A percentile compares a stretch with the other conserved stretches of the same genome.
Conservation (phyloP, 2,888 invertebrate species). For the Drosophila mimica region DNA sequence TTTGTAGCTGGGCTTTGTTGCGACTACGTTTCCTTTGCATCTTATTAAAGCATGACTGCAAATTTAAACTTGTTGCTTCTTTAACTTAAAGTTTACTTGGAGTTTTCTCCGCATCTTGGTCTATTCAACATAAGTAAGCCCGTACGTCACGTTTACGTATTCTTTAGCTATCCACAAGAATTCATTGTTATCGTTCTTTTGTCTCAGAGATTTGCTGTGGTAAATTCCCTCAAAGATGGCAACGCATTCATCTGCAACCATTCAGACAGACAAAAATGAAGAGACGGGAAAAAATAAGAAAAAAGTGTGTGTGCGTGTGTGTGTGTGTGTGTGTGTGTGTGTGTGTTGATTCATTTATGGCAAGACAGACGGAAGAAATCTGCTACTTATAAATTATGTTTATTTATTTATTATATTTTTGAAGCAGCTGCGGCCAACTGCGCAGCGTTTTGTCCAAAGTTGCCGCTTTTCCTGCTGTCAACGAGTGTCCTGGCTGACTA, state of each 20-base stretch:
- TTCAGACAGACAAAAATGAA: slow-evolving; percentile 49
- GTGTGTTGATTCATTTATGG: slow-evolving; percentile 71
- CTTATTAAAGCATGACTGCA: neutral
- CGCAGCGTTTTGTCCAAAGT: slow-evolving; percentile 66
- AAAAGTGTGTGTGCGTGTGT: neutral
- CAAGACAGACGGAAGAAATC: slow-evolving; percentile 76
- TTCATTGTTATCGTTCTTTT: slow-evolving; percentile 53
- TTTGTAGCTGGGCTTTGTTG: neutral
- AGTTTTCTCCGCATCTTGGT: neutral
- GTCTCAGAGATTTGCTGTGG: slow-evolving; percentile 51
- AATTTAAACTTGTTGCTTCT: slow-evolving; percentile 38
- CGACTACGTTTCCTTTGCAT: neutral
- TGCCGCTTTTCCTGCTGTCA: slow-evolving; percentile 54
- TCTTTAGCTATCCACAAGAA: slow-evolving; percentile 34
- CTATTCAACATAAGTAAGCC: slow-evolving; percentile 10
- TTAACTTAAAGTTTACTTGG: neutral
- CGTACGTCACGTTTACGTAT: slow-evolving; percentile 26
- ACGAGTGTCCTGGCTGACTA: slow-evolving; percentile 44
- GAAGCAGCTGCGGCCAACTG: slow-evolving; percentile 77
- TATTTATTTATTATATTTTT: slow-evolving; percentile 80
- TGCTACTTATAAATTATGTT: slow-evolving; percentile 81
- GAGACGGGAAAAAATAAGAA: slow-evolving; percentile 17
- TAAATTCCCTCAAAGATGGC: slow-evolving; percentile 66
- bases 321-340: slow-evolving; percentile 15
- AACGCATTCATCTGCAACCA: slow-evolving; percentile 62